These are phyloP conservation scores for Lepisosteus osseus DNA, from an alignment of 2,113 vertebrate species.

Conservation along the genomic window DNA sequence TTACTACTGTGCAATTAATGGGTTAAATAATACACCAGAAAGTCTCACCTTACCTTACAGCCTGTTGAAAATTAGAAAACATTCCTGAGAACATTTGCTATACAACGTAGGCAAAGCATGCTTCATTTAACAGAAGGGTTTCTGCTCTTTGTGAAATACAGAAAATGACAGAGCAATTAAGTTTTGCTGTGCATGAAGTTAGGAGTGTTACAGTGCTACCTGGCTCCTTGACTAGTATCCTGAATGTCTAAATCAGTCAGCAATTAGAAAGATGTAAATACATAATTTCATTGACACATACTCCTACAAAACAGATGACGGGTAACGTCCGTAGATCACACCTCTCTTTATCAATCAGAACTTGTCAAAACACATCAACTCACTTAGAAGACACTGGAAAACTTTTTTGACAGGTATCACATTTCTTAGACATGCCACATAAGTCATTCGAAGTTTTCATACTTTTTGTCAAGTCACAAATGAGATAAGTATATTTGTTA, in stretches of 20 bases:
- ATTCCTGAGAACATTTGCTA: conserved; percentile 34
- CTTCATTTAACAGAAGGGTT: conserved; percentile 52
- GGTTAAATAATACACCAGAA: conserved; percentile 1
- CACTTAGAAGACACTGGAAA: conserved; percentile 58
- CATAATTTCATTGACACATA: conserved; percentile 51
- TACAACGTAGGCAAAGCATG: conserved; percentile 35
- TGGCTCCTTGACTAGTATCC: conserved; percentile 50
- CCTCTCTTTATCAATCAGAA: conserved; percentile 62
- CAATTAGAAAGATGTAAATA: conserved; percentile 65
- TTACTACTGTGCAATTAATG: conserved; percentile 16
- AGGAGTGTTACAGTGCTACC: conserved; percentile 57
- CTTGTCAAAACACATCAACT: conserved; percentile 65
- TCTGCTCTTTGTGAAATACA: conserved; percentile 55
- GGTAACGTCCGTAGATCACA: conserved; percentile 41
- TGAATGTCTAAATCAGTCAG: conserved; percentile 60
- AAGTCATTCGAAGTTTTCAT: conserved; percentile 12
- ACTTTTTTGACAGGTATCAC: conserved; percentile 37
- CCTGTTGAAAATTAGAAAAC: conserved; percentile 36
- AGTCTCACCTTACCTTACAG: conserved; percentile 28
- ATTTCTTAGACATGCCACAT: conserved; percentile 37
- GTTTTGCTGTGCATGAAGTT: conserved; percentile 41
- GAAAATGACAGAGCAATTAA: conserved; percentile 61
- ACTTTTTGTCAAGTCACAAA: not conserved
- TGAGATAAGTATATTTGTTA: too few species aligned
- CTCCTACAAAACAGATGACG: conserved; percentile 35